Percentiles rank a stretch among this genome's conserved stretches.
Evolutionary conservation across 2,113 vertebrate genomes (phyloP).

Genomic region (Brachionichthys hirsutus): DNA sequence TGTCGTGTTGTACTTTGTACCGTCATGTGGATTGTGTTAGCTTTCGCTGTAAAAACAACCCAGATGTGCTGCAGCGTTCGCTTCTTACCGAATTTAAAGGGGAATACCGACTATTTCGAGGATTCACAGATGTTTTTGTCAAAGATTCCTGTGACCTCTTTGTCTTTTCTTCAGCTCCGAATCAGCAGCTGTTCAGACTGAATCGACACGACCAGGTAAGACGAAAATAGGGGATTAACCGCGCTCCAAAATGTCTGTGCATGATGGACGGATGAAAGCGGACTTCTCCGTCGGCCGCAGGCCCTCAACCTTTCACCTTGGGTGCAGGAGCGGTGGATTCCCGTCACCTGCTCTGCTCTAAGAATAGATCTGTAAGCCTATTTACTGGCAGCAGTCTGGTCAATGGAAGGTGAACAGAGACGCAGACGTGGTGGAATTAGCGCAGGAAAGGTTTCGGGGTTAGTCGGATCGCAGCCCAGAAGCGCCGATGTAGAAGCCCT

Average conservation of each 20-base stretch:
- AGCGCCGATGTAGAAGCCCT: background rate
- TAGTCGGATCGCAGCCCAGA: constrained; percentile 26
- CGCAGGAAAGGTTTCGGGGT: constrained; percentile 24
- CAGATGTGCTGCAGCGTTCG: constrained; percentile 1
- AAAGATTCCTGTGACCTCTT: background rate
- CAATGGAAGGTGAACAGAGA: constrained; percentile 36
- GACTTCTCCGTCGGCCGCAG: too few species aligned
- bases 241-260: too few species aligned
- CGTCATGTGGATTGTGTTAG: constrained; percentile 21
- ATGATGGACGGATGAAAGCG: too few species aligned
- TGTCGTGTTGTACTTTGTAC: constrained; percentile 12
- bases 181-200: background rate
- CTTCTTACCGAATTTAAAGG: constrained; percentile 19
- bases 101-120: constrained; percentile 31
- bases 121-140: constrained; percentile 6
- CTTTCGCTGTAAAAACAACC: background rate
- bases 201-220: constrained; percentile 17
- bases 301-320: constrained; percentile 42
- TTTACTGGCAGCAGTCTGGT: constrained; percentile 61
- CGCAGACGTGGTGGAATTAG: constrained; percentile 18
- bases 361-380: constrained; percentile 74
- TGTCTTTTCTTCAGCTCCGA: constrained; percentile 37
- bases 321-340: constrained; percentile 27
- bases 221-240: background rate
- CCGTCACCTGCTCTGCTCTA: constrained; percentile 37